Conservation (phyloP, 1,140 invertebrate species). For the Euwallacea fornicatus region DNA sequence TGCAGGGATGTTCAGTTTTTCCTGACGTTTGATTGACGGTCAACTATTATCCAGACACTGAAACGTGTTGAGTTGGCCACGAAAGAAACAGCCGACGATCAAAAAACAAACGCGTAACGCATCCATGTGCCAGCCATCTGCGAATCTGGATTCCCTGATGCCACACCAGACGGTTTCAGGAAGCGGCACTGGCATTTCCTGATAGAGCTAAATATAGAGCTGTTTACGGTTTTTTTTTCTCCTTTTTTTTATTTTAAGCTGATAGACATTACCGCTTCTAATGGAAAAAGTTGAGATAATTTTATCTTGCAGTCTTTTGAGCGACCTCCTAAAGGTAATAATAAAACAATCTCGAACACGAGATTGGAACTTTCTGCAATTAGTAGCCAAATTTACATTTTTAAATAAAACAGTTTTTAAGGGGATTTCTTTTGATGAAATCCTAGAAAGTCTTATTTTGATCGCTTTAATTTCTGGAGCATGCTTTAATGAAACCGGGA, state of each 20-base stretch:
- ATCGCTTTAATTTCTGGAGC: not conserved
- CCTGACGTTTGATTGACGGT: conserved; percentile 19
- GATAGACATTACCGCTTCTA: not conserved
- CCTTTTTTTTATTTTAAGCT: not conserved
- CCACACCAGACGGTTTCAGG: not conserved
- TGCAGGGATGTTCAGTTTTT: conserved; percentile 7
- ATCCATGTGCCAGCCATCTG: conserved; percentile 15
- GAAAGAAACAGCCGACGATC: conserved; percentile 19
- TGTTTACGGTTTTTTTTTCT: not conserved
- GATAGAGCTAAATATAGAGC: not conserved
- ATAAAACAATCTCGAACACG: no score
- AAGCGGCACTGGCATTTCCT: not conserved
- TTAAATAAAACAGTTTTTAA: not conserved
- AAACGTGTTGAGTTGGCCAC: conserved; percentile 8
- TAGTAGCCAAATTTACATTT: not conserved
- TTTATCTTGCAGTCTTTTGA: not conserved
- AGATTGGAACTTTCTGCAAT: not conserved
- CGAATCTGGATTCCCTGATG: not conserved
- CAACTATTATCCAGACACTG: conserved; percentile 8
- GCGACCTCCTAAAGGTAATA: not conserved
- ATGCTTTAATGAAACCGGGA: not conserved
- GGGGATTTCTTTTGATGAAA: not conserved
- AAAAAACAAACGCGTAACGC: conserved; percentile 14
- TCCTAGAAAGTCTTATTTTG: not conserved
- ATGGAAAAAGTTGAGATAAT: not conserved